Evolutionary conservation across 2,113 vertebrate genomes (phyloP).

Genomic region (Trogon surrucura): DNA sequence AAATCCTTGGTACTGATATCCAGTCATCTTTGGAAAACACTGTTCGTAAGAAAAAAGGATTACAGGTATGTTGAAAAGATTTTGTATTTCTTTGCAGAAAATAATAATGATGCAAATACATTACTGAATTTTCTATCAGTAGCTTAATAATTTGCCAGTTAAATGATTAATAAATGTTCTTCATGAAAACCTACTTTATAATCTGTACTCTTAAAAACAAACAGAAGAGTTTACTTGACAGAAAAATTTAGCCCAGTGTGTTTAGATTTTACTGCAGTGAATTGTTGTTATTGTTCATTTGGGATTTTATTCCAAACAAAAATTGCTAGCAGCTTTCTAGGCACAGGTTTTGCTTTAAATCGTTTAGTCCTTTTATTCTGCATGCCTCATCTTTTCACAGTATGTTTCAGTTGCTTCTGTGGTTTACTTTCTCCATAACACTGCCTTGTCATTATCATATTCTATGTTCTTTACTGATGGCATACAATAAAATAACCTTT

Average conservation of each 20-base stretch:
- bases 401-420: background rate
- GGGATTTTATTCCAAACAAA: background rate
- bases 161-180: background rate
- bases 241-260: background rate
- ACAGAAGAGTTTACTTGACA: background rate
- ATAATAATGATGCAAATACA: background rate
- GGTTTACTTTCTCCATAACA: background rate
- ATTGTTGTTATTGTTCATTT: background rate
- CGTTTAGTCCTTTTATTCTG: background rate
- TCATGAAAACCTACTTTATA: background rate
- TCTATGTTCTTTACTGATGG: background rate
- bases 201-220: background rate
- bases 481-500: background rate
- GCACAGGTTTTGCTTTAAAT: background rate
- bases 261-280: background rate
- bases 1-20: slow-evolving; percentile 86
- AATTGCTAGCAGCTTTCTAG: background rate
- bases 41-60: slow-evolving; percentile 86
- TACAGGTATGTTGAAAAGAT: slow-evolving; percentile 79
- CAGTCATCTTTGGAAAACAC: slow-evolving; percentile 86
- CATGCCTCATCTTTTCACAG: background rate
- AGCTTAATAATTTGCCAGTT: background rate
- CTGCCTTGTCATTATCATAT: background rate
- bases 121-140: background rate
- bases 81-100: background rate